Base-by-base conservation (phyloP, 2,797 vertebrate genomes). In the Monodelphis domestica region DNA sequence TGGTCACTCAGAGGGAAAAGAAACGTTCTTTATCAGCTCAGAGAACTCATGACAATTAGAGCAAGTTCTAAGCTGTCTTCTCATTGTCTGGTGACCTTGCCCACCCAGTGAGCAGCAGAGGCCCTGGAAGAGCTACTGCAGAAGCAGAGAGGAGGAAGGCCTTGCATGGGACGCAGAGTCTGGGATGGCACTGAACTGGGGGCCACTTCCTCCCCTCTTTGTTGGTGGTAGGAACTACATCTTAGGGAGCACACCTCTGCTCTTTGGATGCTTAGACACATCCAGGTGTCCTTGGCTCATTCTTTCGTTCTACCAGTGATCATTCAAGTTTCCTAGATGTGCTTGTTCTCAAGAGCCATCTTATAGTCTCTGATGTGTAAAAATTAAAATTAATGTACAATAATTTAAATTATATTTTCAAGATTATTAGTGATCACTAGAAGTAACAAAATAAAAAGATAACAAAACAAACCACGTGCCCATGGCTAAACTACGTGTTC, bases 1-100 rank as follows among this genome's bases (percentile, higher is more conserved):
- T 90, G 92, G 93, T 55, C 95, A 92, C 92, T 90, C n/a, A 70
- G 59, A 70, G 26, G 51, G 51, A 88, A 88, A 88, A 88, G 51
- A 51, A 51, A 88, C 52, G 87, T 95, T 56, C 50, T 91, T 92
- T 90, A 87, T 70, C 87, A 90, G 90, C 28, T 89, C 93, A 95
- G 55, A 54, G 92, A 57, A 29, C 89, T 93, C 53, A 45, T 89
- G 63, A 92, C 3, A 26, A 24, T 93, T 90, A 93, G 15, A 94
- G 93, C 52, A 91, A 84, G 89, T 57, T 88, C 26, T 28, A 53
- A 89, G 26, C n/a, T 93, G 12, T 93, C 84, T 15, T 89, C 55
- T 90, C 30, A 94, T 88, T 88, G 89, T 12, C 91, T 53, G 50
- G 51, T 91, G 54, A 38, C 9, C 87, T 91, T 93, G 92, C 12